Evolutionary conservation across 2,888 invertebrate species (phyloP).

Genomic region (Mythimna albipuncta): DNA sequence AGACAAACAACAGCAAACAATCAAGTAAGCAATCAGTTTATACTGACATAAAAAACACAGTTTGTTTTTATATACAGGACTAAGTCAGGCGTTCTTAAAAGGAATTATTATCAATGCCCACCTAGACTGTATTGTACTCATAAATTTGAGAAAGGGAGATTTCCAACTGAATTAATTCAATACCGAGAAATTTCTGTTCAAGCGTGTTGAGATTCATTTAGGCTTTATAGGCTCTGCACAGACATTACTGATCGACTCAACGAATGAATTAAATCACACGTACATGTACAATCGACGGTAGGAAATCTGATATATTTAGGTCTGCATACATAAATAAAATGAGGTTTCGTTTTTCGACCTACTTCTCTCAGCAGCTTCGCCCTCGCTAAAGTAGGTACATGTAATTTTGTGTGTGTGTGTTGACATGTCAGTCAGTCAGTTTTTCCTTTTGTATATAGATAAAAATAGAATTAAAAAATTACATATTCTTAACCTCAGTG

Average conservation of each 20-base stretch:
- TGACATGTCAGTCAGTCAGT: no score
- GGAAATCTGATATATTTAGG: background rate
- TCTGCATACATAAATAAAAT: background rate
- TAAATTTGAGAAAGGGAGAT: constrained; percentile 10
- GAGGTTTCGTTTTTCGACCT: background rate
- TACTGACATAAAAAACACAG: no score
- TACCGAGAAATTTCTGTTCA: constrained; percentile 30
- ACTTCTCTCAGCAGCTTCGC: no score
- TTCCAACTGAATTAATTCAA: constrained; percentile 25
- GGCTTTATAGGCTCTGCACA: background rate
- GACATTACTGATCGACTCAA: background rate
- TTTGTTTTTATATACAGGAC: background rate
- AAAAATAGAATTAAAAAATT: no score
- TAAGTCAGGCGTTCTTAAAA: background rate
- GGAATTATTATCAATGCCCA: constrained; percentile 18
- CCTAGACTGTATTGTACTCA: background rate
- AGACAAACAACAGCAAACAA: background rate
- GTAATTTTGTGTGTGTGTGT: no score
- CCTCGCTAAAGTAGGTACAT: no score
- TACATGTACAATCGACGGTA: background rate
- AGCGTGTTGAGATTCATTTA: constrained; percentile 12
- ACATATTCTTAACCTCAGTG: background rate
- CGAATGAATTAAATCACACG: background rate
- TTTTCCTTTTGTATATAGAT: no score
- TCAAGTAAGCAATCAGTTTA: background rate